A percentile compares a stretch with the other conserved stretches of the same genome.
Conservation (phyloP, 2,113 vertebrate genomes). For the Pangasianodon gigas region DNA sequence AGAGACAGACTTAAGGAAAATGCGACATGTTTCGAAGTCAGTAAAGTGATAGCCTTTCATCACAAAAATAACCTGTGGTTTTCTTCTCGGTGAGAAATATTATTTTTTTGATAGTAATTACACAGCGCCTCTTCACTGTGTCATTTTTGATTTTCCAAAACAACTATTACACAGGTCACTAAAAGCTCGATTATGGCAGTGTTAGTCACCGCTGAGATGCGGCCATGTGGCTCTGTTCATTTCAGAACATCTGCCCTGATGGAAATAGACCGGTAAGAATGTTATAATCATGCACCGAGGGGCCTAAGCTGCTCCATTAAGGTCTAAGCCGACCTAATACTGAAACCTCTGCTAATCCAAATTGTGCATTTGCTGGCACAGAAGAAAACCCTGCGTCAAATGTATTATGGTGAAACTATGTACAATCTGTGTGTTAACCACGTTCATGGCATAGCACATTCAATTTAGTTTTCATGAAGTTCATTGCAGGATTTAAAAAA, state of each 20-base stretch:
- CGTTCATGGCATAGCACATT: background rate
- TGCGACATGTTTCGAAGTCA: background rate
- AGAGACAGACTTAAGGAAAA: background rate
- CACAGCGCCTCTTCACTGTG: background rate
- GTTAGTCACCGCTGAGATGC: slow-evolving; percentile 42
- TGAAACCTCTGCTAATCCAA: slow-evolving; percentile 74
- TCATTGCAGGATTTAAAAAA: background rate
- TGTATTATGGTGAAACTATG: slow-evolving; percentile 4
- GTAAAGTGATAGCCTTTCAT: background rate
- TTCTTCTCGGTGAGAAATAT: slow-evolving; percentile 1
- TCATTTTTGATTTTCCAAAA: slow-evolving; percentile 20
- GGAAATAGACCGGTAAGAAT: slow-evolving; percentile 69
- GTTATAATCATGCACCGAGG: slow-evolving; percentile 73
- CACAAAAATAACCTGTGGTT: background rate
- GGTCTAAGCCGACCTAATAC: slow-evolving; percentile 76
- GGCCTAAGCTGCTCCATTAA: slow-evolving; percentile 79
- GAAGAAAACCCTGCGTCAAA: slow-evolving; percentile 59
- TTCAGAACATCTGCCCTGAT: slow-evolving; percentile 74
- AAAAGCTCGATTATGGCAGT: slow-evolving; percentile 48
- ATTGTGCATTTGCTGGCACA: slow-evolving; percentile 72
- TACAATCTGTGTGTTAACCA: slow-evolving; percentile 54
- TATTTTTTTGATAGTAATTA: slow-evolving; percentile 5
- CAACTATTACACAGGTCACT: slow-evolving; percentile 46
- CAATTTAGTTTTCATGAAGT: background rate
- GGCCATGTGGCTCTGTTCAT: slow-evolving; percentile 58